Evolutionary conservation across 1,140 invertebrate genomes (phyloP), one percentile per base, ranked within the genome.

Genomic region (Zaprionus vittiger): DNA sequence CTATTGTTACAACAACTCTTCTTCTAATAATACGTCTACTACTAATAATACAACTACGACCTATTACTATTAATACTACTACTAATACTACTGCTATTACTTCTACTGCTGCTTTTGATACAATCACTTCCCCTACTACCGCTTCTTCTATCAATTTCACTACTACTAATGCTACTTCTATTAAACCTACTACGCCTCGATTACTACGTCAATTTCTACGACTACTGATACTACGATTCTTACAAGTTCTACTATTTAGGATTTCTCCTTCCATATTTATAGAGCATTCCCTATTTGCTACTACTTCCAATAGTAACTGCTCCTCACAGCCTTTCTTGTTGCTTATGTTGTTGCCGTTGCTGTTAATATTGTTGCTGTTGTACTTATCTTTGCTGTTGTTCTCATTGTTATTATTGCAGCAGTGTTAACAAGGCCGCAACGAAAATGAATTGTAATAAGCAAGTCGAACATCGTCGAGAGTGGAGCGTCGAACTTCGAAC

Each of bases 391-490:
- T n/a, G 26, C 24, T 54, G 49, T 56, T 49, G 34, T 52, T 38
- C 24, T 56, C 37, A 41, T 66, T 56, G 49, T 52, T 38, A 41
- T 60, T 68, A 47, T 68, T 68, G 76, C 81, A 76, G 77, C 68
- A 68, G 70, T 64, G 66, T 77, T 61, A 74, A 76, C 67, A 71
- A 76, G 68, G 73, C 79, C 68, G 56, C 67, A 55, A 52, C 66
- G 31, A 26, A 70, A 64, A 73, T 62, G 26, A 67, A 73, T 54
- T 67, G 64, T 67, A 67, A 74, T 69, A 69, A 56, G 65, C 47
- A 54, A 62, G 52, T 60, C 44, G 38, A 68, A 54, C 57, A 55
- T 38, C 37, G 41, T 47, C 41, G 41, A n/a, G 41, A 69, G 54
- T 67, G 24, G 28, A 68, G 41, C 49, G 38, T 38, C 28, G 41